These are phyloP conservation scores for Hypotaenidia okinawae DNA, from an alignment of 2,797 vertebrate species.

Conservation along the genomic window DNA sequence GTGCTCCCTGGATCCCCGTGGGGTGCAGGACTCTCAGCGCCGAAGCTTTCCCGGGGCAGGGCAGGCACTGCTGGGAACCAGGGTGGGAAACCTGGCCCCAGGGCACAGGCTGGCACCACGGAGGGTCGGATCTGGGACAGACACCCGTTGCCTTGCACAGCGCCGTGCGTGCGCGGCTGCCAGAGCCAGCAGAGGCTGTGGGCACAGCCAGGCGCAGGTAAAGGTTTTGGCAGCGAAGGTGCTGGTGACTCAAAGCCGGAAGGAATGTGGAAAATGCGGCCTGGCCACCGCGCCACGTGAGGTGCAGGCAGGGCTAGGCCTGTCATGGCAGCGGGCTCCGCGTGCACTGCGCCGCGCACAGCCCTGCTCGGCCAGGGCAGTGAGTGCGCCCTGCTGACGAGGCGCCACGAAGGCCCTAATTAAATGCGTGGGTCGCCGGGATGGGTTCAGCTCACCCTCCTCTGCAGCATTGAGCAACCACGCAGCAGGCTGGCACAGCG, in stretches of 20 bases:
- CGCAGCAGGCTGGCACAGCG: neutral
- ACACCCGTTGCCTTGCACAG: fast-evolving
- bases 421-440: neutral
- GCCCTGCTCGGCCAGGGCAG: neutral
- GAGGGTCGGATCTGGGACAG: neutral
- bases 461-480: neutral
- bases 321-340: neutral
- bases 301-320: conserved; percentile 39
- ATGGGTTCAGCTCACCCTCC: neutral
- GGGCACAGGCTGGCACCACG: neutral
- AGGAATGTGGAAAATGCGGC: conserved; percentile 68
- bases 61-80: neutral
- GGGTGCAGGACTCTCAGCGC: neutral
- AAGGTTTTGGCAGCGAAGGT: conserved; percentile 15
- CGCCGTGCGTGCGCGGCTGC: fast-evolving
- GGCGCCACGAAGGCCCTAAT: neutral
- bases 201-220: neutral
- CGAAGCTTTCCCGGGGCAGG: neutral
- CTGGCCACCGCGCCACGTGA: neutral
- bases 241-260: neutral
- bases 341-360: neutral
- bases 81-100: neutral
- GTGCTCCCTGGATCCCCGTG: fast-evolving
- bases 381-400: conserved; percentile 30
- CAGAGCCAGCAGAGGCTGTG: neutral